phyloP scores from a whole-genome alignment of 2,888 invertebrate genomes.

The Cartodere bifasciata region DNA sequence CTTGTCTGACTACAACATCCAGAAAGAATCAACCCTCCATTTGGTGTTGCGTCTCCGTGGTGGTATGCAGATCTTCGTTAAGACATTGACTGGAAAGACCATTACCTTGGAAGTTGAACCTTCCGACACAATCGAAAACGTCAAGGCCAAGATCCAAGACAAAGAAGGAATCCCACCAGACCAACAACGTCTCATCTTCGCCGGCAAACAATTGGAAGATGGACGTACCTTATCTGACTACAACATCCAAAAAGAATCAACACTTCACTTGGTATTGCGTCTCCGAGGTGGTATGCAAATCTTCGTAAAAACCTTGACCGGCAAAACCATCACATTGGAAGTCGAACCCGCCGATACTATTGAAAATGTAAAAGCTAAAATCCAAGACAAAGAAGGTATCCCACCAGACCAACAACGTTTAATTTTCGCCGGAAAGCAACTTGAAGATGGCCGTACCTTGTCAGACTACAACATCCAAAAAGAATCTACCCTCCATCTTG shows the following conservation, averaged over 20 bases:
- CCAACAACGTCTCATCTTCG: slow-evolving; percentile 71
- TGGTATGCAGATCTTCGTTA: slow-evolving; percentile 99
- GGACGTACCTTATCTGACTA: slow-evolving; percentile 87
- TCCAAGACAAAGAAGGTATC: slow-evolving; percentile 57
- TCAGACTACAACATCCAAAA: slow-evolving; percentile 94
- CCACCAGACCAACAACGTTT: slow-evolving; percentile 53
- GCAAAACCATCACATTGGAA: slow-evolving; percentile 90
- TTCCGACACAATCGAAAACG: slow-evolving; percentile 90
- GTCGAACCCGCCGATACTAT: slow-evolving; percentile 88
- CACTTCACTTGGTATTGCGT: slow-evolving; percentile 76
- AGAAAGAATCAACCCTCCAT: too few species aligned
- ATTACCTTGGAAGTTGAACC: slow-evolving; percentile 90
- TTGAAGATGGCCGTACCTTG: slow-evolving; percentile 88
- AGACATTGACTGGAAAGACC: slow-evolving; percentile 90
- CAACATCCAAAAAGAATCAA: slow-evolving; percentile 91
- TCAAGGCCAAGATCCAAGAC: slow-evolving; percentile 82
- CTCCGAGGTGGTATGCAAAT: slow-evolving; percentile 98
- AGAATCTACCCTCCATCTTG: slow-evolving; percentile 81
- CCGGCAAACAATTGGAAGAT: slow-evolving; percentile 92
- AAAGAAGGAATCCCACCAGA: slow-evolving; percentile 47
- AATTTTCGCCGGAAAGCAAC: slow-evolving; percentile 90
- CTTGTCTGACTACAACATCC: too few species aligned
- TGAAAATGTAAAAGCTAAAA: slow-evolving; percentile 90
- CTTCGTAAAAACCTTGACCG: slow-evolving; percentile 89
- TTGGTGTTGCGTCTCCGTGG: too few species aligned